Evolutionary conservation across 1,140 invertebrate species (phyloP), one percentile per base, ranked within the genome.

Genomic region (Pissodes strobi): DNA sequence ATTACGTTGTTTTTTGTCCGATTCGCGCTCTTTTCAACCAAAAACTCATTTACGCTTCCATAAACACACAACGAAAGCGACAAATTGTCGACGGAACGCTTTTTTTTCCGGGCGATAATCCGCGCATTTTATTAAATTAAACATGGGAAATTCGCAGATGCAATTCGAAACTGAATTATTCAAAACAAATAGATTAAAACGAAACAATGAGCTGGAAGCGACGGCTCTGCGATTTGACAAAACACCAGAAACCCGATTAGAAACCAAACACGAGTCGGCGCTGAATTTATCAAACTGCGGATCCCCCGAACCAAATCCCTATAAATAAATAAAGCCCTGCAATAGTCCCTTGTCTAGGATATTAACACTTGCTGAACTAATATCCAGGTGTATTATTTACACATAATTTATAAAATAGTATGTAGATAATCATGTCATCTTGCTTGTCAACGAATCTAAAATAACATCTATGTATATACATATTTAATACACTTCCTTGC

Each of bases 171-270:
- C 59, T 63, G 60, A 63, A 63, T 63, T 43, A 63, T 63, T 63
- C 60, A 63, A 52, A 63, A 63, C 60, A 55, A 55, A 63, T 63
- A 63, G 60, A 63, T 63, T 63, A 63, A 63, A 63, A 63, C 48
- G 49, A 38, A 45, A 63, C 60, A 63, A 63, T 53, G 37, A 55
- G 49, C 49, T 53, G 48, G 22, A 55, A 52, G 39, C 60, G 60
- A 21, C 17, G 21, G 19, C 43, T 41, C 13, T 41, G 34, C 18
- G 27, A 27, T 43, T 49, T 63, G 60, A 63, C 60, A 63, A 63
- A 63, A 55, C 60, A 63, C 60, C 60, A 55, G 49, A 63, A 55
- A 63, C 48, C 60, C 60, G 60, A 63, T 63, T 63, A 63, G 60
- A 63, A 63, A 53, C 60, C 56, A 48, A 46, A 59, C 56, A 59